These are phyloP conservation scores for Amphipyra berbera DNA, from an alignment of 2,888 invertebrate genomes.

Conservation along the genomic window DNA sequence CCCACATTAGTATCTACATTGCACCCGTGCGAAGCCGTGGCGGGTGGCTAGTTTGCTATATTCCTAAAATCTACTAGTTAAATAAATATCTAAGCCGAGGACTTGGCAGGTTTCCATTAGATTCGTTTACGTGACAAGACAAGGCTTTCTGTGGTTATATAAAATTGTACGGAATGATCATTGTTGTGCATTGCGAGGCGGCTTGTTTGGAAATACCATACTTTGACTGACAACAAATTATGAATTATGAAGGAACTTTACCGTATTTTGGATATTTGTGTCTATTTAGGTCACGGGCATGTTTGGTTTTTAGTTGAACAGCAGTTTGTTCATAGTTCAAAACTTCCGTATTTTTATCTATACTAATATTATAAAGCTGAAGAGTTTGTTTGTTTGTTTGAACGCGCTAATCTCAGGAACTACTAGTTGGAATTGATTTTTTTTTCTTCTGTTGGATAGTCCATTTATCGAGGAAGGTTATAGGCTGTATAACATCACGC, in stretches of 20 bases:
- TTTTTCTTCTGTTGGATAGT: too few species aligned
- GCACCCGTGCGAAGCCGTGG: too few species aligned
- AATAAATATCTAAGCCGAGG: constrained; percentile 11
- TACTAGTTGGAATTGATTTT: too few species aligned
- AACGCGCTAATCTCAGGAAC: too few species aligned
- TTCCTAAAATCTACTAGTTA: too few species aligned
- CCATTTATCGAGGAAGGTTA: too few species aligned
- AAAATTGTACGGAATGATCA: constrained; percentile 15
- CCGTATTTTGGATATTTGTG: constrained; percentile 33
- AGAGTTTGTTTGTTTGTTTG: too few species aligned
- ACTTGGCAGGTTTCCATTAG: constrained; percentile 52
- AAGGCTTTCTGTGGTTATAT: constrained; percentile 38
- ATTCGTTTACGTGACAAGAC: constrained; percentile 35
- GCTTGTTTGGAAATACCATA: constrained; percentile 3
- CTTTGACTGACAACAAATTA: constrained; percentile 21
- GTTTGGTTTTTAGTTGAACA: constrained; percentile 13
- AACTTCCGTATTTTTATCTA: constrained; percentile 16
- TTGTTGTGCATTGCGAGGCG: constrained; percentile 6
- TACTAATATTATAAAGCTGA: too few species aligned
- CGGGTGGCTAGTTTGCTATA: too few species aligned
- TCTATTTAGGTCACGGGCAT: constrained; percentile 36
- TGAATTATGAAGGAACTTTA: constrained; percentile 20
- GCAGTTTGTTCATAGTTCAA: constrained; percentile 2
- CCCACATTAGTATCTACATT: too few species aligned
- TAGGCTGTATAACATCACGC: too few species aligned